These are phyloP conservation scores for Wiebesia pumilae DNA, from an alignment of 1,140 invertebrate genomes.

Conservation along the genomic window DNA sequence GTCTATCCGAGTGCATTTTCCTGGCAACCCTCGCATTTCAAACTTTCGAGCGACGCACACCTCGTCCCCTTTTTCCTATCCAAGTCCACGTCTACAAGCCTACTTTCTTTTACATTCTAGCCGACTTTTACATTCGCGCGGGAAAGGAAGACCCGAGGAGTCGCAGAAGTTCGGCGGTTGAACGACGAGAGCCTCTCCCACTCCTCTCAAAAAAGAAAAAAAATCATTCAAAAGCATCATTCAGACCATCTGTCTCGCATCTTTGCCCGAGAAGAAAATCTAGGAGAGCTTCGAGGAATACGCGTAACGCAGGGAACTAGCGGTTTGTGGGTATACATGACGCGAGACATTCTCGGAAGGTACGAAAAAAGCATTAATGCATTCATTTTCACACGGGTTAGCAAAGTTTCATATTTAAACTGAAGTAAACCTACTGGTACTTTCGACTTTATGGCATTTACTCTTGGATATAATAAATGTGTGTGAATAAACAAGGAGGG, in stretches of 20 bases:
- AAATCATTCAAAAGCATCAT: constrained; percentile 34
- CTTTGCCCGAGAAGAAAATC: constrained; percentile 1
- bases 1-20: constrained; percentile 18
- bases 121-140: constrained; percentile 16
- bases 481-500: no score
- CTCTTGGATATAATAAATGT: neutral
- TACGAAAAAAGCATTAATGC: constrained; percentile 7
- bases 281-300: neutral
- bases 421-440: neutral
- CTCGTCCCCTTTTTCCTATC: neutral
- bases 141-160: constrained; percentile 11
- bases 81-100: no score
- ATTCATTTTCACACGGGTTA: constrained; percentile 20
- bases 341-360: neutral
- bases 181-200: neutral
- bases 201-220: neutral
- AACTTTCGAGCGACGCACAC: constrained; percentile 1
- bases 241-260: neutral
- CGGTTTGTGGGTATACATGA: neutral
- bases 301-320: neutral
- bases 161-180: constrained; percentile 14
- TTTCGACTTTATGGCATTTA: neutral
- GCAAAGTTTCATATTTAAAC: neutral
- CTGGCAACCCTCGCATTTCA: neutral
- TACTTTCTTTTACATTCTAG: no score